Evolutionary conservation across 2,888 invertebrate genomes (phyloP).

Genomic region (Drosophila neonasuta): DNA sequence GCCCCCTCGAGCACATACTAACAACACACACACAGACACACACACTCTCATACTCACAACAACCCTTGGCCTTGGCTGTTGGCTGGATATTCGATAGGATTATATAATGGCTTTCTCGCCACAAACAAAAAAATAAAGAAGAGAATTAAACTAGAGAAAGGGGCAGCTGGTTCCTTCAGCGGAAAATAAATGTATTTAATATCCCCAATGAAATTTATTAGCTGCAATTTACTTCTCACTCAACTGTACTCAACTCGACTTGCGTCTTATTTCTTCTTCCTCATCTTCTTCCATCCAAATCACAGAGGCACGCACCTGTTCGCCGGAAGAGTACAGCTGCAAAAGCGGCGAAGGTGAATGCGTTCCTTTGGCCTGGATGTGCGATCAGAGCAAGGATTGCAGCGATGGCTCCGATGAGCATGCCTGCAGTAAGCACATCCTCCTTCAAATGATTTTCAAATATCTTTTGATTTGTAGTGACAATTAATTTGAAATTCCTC

Average conservation of each 20-base stretch:
- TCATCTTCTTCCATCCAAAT: conserved; percentile 63
- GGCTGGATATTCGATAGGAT: conserved; percentile 39
- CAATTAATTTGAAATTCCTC: conserved; percentile 15
- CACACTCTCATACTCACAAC: conserved; percentile 11
- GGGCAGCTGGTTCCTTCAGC: conserved; percentile 22
- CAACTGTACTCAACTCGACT: neutral
- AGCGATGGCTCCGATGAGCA: conserved; percentile 95
- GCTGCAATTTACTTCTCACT: conserved; percentile 33
- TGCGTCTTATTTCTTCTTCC: conserved; percentile 13
- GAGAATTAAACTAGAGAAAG: neutral
- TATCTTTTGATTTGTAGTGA: conserved; percentile 41
- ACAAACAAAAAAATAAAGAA: conserved; percentile 22
- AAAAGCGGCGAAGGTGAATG: conserved; percentile 92
- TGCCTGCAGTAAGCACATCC: conserved; percentile 91
- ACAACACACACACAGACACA: conserved; percentile 6
- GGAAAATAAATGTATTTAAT: conserved; percentile 55
- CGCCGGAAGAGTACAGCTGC: conserved; percentile 94
- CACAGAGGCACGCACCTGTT: conserved; percentile 92
- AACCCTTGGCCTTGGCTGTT: conserved; percentile 52
- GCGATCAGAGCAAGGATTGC: conserved; percentile 94
- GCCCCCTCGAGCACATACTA: conserved; percentile 13
- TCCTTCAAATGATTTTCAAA: neutral
- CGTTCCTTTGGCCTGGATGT: conserved; percentile 96
- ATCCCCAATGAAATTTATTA: conserved; percentile 45
- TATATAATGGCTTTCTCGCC: conserved; percentile 50